Conservation (phyloP, 2,888 invertebrate genomes). For the Alloscopus bannaensis region DNA sequence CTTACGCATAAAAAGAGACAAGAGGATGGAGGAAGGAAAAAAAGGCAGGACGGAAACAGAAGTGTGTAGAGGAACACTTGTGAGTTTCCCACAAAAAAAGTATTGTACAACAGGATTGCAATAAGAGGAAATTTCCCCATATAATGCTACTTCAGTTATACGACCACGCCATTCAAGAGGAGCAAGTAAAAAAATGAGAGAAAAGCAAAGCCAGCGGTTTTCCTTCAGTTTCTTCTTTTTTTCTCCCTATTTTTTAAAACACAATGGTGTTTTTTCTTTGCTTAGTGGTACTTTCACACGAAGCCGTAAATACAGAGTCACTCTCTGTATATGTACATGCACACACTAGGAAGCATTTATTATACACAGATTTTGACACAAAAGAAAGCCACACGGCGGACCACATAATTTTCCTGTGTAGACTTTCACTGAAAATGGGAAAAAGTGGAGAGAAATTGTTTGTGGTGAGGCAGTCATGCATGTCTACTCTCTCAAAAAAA, state of each 20-base stretch:
- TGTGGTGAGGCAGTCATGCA: conserved; percentile 14
- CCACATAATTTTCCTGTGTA: conserved; percentile 9
- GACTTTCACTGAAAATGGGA: conserved; percentile 5
- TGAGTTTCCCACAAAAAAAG: conserved; percentile 42
- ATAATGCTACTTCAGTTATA: conserved; percentile 24
- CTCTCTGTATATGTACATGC: too few species aligned
- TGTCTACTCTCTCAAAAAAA: too few species aligned
- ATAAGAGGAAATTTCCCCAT: conserved; percentile 28
- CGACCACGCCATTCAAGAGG: conserved; percentile 24
- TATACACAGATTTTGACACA: too few species aligned
- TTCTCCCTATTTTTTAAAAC: too few species aligned
- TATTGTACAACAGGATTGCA: not conserved
- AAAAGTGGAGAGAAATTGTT: conserved; percentile 12
- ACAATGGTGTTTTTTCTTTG: not conserved
- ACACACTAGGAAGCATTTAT: too few species aligned
- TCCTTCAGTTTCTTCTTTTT: too few species aligned
- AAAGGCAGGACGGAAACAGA: conserved; percentile 15
- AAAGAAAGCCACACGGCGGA: not conserved
- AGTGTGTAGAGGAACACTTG: conserved; percentile 40
- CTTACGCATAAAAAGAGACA: not conserved
- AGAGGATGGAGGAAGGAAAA: too few species aligned
- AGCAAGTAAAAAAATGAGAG: too few species aligned
- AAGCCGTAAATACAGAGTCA: conserved; percentile 35
- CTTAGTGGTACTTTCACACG: conserved; percentile 41
- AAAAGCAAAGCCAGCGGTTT: conserved; percentile 49